Base-by-base conservation (phyloP, 2,888 invertebrate genomes). In the Aplocera efformata region DNA sequence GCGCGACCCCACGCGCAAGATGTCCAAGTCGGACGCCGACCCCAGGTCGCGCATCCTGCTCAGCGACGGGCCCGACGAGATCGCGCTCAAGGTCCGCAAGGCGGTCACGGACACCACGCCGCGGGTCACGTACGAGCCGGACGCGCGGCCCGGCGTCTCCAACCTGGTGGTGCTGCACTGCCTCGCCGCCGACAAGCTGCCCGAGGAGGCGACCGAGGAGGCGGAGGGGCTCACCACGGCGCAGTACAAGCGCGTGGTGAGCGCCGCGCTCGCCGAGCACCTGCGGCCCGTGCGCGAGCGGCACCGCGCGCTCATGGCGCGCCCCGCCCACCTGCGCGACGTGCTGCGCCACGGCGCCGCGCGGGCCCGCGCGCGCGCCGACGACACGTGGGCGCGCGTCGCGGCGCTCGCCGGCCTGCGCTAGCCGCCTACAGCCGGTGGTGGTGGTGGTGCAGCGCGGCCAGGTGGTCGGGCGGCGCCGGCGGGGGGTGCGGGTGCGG, bases 1-100 rank as follows among this genome's bases (percentile, higher is more conserved):
- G 6, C 90, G 96, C 30, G 93, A 97, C 67, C 98, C 98, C 0
- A 68, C 73, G 0, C 94, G 94, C 67, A 99, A 99, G 89, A 99
- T 99, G 99, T 99, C 99, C 7, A 99, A 99, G 84, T 99, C 99
- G 0, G 96, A 97, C 66, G 68, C 88, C 0, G 94, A 96, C 79
- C 74, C 90, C 0, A 94, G 92, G 65, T 93, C 95, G 50, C 90
- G 96, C 37, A 94, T 99, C 45, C 91, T 93, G 57, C 76, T 99
- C 21, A 91, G 90, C 3, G 98, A 99, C 57, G 40, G 71, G 0
- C 82, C 80, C 39, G 78, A 75, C 8, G 53, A 50, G 22, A 78
- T 86, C 42, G 48, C 44, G 23, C 58, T 62, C 10, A 86, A 85
- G 56, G 79, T 98, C 8, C 94, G 93, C 65, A 97, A 96, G 80